Evolutionary conservation across 2,888 invertebrate genomes (phyloP).

Genomic region (Cantharis flavilabris): DNA sequence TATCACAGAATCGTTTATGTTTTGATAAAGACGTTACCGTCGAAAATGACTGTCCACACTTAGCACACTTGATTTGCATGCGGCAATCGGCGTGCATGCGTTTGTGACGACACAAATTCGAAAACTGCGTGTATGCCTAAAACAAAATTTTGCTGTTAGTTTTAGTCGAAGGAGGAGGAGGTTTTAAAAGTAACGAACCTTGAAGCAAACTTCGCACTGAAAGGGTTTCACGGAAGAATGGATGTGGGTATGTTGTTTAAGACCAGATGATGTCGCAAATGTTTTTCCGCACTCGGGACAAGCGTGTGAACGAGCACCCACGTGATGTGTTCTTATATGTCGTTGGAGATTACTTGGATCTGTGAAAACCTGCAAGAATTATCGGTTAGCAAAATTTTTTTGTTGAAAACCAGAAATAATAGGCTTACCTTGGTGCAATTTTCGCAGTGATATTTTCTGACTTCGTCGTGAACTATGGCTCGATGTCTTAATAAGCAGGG

Average conservation of each 20-base stretch:
- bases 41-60: conserved; percentile 92
- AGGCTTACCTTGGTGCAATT: conserved; percentile 80
- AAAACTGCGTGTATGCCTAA: conserved; percentile 97
- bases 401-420: neutral
- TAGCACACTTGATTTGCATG: conserved; percentile 89
- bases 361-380: conserved; percentile 80
- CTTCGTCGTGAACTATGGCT: conserved; percentile 78
- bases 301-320: conserved; percentile 94
- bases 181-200: conserved; percentile 59
- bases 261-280: conserved; percentile 95
- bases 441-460: conserved; percentile 89
- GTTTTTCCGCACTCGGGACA: conserved; percentile 99
- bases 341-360: conserved; percentile 96
- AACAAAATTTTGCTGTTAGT: conserved; percentile 37
- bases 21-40: conserved; percentile 91
- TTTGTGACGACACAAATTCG: conserved; percentile 98
- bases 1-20: conserved; percentile 95
- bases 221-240: conserved; percentile 98
- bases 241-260: conserved; percentile 99
- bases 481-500: conserved; percentile 82
- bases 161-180: neutral
- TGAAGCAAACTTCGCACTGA: conserved; percentile 94
- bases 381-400: neutral
- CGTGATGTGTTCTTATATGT: conserved; percentile 95
- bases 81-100: conserved; percentile 98